Evolutionary conservation across 2,797 vertebrate genomes (phyloP).

Genomic region (Pagetopsis macropterus): DNA sequence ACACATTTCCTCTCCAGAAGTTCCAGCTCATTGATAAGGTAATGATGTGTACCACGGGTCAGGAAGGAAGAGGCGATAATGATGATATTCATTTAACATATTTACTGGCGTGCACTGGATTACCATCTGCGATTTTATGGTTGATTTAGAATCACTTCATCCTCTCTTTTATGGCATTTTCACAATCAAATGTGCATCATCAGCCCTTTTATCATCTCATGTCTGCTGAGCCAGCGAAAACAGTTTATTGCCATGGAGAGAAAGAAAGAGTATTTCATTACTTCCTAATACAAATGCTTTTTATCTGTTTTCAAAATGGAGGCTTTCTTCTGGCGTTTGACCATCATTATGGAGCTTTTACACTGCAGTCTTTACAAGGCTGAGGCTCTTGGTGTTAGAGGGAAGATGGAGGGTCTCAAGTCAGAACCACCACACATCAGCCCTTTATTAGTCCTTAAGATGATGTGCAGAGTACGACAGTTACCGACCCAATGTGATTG

Average conservation of each 20-base stretch:
- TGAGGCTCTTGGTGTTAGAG: conserved; percentile 7
- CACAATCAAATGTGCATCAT: conserved; percentile 79
- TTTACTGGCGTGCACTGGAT: conserved; percentile 87
- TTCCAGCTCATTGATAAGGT: conserved; percentile 89
- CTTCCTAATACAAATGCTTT: conserved; percentile 34
- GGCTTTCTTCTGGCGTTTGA: conserved; percentile 35
- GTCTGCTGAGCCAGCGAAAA: conserved; percentile 76
- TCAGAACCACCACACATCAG: neutral
- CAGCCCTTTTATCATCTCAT: conserved; percentile 64
- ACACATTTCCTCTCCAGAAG: conserved; percentile 73
- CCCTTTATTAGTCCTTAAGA: conserved; percentile 5
- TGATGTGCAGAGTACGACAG: neutral
- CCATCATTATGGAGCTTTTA: conserved; percentile 15
- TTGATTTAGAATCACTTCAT: conserved; percentile 89
- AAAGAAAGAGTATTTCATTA: conserved; percentile 53
- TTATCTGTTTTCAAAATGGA: conserved; percentile 40
- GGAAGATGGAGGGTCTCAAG: conserved; percentile 24
- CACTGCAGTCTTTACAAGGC: conserved; percentile 13
- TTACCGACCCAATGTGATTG: neutral
- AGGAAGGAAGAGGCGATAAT: conserved; percentile 85
- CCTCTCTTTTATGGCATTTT: conserved; percentile 82
- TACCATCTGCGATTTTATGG: conserved; percentile 92
- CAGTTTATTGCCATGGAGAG: conserved; percentile 45
- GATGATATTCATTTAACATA: conserved; percentile 90
- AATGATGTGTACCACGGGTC: conserved; percentile 89